Conservation (phyloP, 2,888 invertebrate species). For the Bombylius discolor region DNA sequence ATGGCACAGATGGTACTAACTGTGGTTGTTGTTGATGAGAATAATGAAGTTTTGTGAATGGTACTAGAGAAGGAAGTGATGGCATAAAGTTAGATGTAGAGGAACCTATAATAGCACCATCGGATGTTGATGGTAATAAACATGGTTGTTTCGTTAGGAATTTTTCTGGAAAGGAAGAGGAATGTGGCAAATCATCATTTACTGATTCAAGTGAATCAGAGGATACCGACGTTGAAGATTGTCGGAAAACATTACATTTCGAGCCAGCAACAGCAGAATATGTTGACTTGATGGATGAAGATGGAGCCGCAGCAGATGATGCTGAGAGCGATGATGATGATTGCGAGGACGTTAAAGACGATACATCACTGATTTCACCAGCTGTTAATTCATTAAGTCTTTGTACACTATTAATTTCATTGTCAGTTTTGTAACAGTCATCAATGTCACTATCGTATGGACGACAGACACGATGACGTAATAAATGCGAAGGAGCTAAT, state of each 20-base stretch:
- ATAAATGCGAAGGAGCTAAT: not conserved
- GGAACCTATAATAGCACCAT: not conserved
- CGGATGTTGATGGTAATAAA: not conserved
- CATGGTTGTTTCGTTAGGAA: not conserved
- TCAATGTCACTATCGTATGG: not conserved
- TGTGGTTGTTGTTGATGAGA: no score
- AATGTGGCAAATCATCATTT: not conserved
- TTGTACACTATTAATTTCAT: not conserved
- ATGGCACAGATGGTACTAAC: no score
- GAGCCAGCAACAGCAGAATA: not conserved
- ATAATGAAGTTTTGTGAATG: no score
- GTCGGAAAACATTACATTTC: not conserved
- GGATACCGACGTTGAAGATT: not conserved
- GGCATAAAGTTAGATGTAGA: not conserved
- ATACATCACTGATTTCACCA: slow-evolving; percentile 7
- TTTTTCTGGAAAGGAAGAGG: not conserved
- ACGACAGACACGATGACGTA: not conserved
- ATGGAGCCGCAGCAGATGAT: not conserved
- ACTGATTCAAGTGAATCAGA: not conserved
- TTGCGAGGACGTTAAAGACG: not conserved
- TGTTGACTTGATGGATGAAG: not conserved
- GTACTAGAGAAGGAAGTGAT: not conserved
- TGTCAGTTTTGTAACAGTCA: not conserved
- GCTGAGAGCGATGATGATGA: not conserved
- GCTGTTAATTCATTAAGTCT: slow-evolving; percentile 2